Percentiles rank a stretch among this genome's conserved stretches.
Evolutionary conservation across 2,113 vertebrate genomes (phyloP).

Genomic region (Noturus placidus): DNA sequence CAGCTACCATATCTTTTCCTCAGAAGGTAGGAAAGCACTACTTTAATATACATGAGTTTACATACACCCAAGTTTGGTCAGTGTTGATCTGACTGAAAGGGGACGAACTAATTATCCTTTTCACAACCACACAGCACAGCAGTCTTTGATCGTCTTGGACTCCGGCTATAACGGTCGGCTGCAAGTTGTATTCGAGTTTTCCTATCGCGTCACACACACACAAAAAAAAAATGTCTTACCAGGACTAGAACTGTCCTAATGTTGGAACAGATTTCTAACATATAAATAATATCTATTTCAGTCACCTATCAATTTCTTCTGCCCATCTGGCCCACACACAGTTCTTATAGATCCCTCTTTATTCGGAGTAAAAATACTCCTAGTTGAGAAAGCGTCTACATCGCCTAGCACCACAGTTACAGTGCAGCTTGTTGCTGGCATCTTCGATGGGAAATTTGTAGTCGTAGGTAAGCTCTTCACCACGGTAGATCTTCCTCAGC

Average conservation of each 20-base stretch:
- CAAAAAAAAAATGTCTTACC: neutral
- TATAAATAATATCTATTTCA: neutral
- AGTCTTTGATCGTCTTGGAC: neutral
- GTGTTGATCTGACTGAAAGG: neutral
- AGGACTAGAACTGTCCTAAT: neutral
- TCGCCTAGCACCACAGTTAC: conserved; percentile 84
- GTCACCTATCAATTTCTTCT: neutral
- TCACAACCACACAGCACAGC: neutral
- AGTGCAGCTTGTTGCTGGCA: conserved; percentile 84
- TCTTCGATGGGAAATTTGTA: conserved; percentile 95
- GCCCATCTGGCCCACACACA: neutral
- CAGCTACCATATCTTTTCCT: neutral
- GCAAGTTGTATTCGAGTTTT: neutral
- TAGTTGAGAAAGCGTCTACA: conserved; percentile 88
- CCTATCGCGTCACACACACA: neutral
- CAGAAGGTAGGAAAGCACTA: neutral
- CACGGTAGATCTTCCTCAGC: conserved; percentile 84
- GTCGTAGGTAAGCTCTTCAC: conserved; percentile 91
- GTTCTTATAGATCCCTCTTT: neutral
- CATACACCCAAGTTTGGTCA: neutral
- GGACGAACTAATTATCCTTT: neutral
- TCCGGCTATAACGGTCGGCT: neutral
- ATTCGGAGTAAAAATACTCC: neutral
- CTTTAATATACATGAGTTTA: neutral
- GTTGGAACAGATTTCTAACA: neutral